Evolutionary conservation across 2,113 vertebrate species (phyloP).

Genomic region (Peromyscus maniculatus): DNA sequence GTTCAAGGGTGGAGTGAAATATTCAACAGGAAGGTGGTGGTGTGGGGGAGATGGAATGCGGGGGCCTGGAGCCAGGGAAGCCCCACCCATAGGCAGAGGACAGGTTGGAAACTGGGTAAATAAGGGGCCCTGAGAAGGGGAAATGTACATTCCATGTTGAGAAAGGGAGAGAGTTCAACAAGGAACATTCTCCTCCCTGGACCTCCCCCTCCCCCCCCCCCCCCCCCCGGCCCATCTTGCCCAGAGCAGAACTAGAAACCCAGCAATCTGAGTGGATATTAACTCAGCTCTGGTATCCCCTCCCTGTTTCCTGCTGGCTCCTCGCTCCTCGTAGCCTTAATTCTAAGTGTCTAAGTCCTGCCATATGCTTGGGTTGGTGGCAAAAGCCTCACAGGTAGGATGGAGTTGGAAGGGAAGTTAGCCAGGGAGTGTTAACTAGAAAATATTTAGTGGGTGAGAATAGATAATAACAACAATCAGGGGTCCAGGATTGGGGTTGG

Average conservation of each 20-base stretch:
- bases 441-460: conserved; percentile 6
- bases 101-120: conserved; percentile 35
- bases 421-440: conserved; percentile 16
- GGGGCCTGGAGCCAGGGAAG: conserved; percentile 72
- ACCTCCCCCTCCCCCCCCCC: too few relatives aligned
- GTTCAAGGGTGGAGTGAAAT: conserved; percentile 75
- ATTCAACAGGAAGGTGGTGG: conserved; percentile 65
- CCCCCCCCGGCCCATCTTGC: neutral
- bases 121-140: conserved; percentile 4
- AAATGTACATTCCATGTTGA: conserved; percentile 37
- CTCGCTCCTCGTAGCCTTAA: neutral
- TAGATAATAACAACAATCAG: neutral
- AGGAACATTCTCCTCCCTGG: too few relatives aligned
- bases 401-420: conserved; percentile 17
- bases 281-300: neutral
- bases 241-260: conserved; percentile 18
- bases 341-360: conserved; percentile 19
- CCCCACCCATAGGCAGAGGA: conserved; percentile 43
- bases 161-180: conserved; percentile 8
- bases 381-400: neutral
- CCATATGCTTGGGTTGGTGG: neutral
- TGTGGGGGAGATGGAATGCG: conserved; percentile 77
- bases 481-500: neutral
- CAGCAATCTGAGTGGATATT: neutral
- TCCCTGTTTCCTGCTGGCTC: neutral